phyloP scores from a whole-genome alignment of 2,113 vertebrate genomes.

The Zosterops pallidus region DNA sequence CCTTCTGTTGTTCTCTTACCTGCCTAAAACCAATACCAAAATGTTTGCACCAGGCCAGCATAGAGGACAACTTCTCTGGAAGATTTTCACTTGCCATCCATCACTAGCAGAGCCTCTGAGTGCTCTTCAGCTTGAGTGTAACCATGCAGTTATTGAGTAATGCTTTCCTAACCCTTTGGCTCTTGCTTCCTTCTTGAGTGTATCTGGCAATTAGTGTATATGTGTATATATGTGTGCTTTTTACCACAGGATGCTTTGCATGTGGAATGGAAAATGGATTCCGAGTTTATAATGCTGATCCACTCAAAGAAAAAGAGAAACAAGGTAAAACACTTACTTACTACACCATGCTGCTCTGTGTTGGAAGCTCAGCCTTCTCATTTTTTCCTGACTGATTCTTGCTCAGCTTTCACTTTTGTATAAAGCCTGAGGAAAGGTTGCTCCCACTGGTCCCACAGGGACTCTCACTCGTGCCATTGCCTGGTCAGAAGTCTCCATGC shows the following conservation, averaged over 20 bases:
- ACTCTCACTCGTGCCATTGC: background rate
- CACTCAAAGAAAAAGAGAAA: constrained; percentile 98
- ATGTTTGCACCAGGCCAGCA: background rate
- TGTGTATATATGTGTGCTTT: background rate
- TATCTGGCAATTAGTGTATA: background rate
- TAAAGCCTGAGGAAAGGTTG: background rate
- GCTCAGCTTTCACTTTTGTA: background rate
- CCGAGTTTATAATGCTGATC: constrained; percentile 97
- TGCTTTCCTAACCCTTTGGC: background rate
- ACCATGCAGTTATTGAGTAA: background rate
- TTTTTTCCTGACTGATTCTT: background rate
- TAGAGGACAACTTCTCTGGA: background rate
- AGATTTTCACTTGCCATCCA: background rate
- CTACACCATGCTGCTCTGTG: background rate
- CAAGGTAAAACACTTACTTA: constrained; percentile 83
- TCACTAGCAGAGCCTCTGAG: background rate
- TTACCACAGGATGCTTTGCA: constrained; percentile 91
- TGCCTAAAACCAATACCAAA: background rate
- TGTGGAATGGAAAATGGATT: constrained; percentile 99
- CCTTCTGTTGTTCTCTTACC: background rate
- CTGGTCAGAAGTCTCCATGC: fast-evolving
- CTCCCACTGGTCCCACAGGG: background rate
- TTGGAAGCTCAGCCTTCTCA: background rate
- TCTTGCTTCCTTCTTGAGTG: background rate
- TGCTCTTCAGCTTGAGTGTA: background rate